Evolutionary conservation across 2,797 vertebrate species (phyloP).

Genomic region (Petrocephalus schoutedeni): DNA sequence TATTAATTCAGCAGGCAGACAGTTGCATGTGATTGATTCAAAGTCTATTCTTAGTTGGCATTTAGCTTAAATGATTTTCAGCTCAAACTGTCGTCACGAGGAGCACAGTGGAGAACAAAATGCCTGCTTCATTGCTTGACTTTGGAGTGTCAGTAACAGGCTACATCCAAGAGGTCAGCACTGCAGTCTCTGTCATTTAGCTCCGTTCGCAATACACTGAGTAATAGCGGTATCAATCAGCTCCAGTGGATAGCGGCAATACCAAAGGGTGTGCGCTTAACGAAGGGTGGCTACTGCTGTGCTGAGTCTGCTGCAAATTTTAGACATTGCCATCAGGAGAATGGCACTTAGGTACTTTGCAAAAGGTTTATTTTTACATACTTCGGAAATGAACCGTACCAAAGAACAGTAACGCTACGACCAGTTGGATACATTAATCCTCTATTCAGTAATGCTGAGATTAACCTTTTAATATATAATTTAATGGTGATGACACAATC

Average conservation of each 20-base stretch:
- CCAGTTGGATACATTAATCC: constrained; percentile 25
- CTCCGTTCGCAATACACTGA: constrained; percentile 29
- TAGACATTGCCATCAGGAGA: constrained; percentile 24
- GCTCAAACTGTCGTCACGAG: constrained; percentile 48
- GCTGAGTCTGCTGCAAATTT: constrained; percentile 6
- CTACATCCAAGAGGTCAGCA: constrained; percentile 15
- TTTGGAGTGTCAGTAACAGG: constrained; percentile 34
- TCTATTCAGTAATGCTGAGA: neutral
- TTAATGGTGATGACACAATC: neutral
- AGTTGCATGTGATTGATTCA: constrained; percentile 63
- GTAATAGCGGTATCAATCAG: constrained; percentile 30
- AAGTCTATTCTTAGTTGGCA: constrained; percentile 72
- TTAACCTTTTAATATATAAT: neutral
- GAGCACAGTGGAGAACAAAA: constrained; percentile 29
- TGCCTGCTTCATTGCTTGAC: constrained; percentile 44
- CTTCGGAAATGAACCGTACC: constrained; percentile 44
- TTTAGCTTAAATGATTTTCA: constrained; percentile 70
- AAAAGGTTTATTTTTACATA: constrained; percentile 37
- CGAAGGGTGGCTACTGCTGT: constrained; percentile 8
- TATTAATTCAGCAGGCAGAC: constrained; percentile 56
- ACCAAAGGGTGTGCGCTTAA: constrained; percentile 13
- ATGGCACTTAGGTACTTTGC: constrained; percentile 20
- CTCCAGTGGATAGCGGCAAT: constrained; percentile 28
- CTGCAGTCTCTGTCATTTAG: constrained; percentile 28
- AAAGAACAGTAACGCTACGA: constrained; percentile 28